phyloP scores from a whole-genome alignment of 2,113 vertebrate genomes.

The Mesembrinibis cayennensis region DNA sequence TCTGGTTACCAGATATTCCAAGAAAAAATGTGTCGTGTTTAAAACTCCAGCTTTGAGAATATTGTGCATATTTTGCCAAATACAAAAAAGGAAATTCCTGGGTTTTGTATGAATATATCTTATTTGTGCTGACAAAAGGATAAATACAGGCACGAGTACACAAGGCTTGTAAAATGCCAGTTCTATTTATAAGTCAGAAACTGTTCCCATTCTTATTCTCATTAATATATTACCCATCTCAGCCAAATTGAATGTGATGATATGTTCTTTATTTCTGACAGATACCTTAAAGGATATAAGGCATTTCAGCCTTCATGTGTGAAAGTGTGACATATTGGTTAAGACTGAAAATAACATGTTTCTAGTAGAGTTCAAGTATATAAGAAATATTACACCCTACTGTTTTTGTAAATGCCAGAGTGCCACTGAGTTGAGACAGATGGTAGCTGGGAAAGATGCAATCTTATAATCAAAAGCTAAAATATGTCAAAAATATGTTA shows the following conservation, averaged over 20 bases:
- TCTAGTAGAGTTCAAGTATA: slow-evolving; percentile 72
- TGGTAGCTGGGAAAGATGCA: slow-evolving; percentile 82
- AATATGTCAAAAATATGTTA: slow-evolving; percentile 85
- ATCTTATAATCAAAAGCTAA: slow-evolving; percentile 82
- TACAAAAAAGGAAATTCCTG: slow-evolving; percentile 5
- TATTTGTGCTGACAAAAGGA: slow-evolving; percentile 65
- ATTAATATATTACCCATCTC: slow-evolving; percentile 60
- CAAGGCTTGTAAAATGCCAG: slow-evolving; percentile 44
- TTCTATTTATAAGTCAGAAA: slow-evolving; percentile 62
- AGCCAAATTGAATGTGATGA: slow-evolving; percentile 70
- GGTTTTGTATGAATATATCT: slow-evolving; percentile 29
- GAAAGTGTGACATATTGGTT: slow-evolving; percentile 78
- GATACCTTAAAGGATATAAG: slow-evolving; percentile 67
- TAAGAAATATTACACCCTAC: slow-evolving; percentile 80
- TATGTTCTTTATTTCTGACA: slow-evolving; percentile 68
- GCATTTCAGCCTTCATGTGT: slow-evolving; percentile 66
- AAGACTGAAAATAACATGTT: slow-evolving; percentile 76
- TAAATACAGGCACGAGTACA: slow-evolving; percentile 34
- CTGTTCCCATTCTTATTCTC: slow-evolving; percentile 47
- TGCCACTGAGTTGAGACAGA: slow-evolving; percentile 80
- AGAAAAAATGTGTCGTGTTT: slow-evolving; percentile 23
- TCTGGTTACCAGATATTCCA: slow-evolving; percentile 25
- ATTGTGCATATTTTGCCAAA: slow-evolving; percentile 36
- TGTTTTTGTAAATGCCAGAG: slow-evolving; percentile 77
- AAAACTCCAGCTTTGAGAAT: slow-evolving; percentile 37